These are phyloP conservation scores for Drosophila tripunctata DNA, from an alignment of 2,888 invertebrate genomes.

Conservation along the genomic window DNA sequence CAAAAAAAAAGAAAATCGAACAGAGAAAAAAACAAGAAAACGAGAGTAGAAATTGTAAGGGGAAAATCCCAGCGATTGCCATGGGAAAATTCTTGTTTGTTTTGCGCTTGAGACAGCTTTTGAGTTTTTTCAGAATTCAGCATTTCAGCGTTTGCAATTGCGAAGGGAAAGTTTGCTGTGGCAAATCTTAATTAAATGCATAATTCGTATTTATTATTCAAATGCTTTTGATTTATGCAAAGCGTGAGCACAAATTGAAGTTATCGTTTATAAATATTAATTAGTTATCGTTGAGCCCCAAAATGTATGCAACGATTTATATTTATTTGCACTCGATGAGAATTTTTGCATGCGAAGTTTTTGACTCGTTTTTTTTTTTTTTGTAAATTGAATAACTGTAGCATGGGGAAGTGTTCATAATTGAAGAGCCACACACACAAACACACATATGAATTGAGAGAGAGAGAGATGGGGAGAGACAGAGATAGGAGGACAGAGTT, in stretches of 20 bases:
- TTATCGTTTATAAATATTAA: slow-evolving; percentile 73
- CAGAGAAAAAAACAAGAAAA: neutral
- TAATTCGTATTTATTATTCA: slow-evolving; percentile 80
- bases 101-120: slow-evolving; percentile 26
- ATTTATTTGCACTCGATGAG: slow-evolving; percentile 36
- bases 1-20: neutral
- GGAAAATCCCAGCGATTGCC: slow-evolving; percentile 20
- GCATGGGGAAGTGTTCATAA: slow-evolving; percentile 39
- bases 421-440: slow-evolving; percentile 36
- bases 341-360: slow-evolving; percentile 5
- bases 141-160: neutral
- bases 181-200: slow-evolving; percentile 79
- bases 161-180: slow-evolving; percentile 23
- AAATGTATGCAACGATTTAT: slow-evolving; percentile 38
- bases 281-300: slow-evolving; percentile 35
- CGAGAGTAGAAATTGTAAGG: neutral
- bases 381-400: slow-evolving; percentile 54
- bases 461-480: neutral
- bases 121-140: slow-evolving; percentile 1
- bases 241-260: slow-evolving; percentile 34
- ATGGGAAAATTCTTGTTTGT: slow-evolving; percentile 43
- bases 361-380: slow-evolving; percentile 21
- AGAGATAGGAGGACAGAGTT: neutral
- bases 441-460: neutral
- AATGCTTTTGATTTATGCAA: slow-evolving; percentile 76